Conservation (phyloP, 2,888 invertebrate genomes). For the Archips xylosteana region DNA sequence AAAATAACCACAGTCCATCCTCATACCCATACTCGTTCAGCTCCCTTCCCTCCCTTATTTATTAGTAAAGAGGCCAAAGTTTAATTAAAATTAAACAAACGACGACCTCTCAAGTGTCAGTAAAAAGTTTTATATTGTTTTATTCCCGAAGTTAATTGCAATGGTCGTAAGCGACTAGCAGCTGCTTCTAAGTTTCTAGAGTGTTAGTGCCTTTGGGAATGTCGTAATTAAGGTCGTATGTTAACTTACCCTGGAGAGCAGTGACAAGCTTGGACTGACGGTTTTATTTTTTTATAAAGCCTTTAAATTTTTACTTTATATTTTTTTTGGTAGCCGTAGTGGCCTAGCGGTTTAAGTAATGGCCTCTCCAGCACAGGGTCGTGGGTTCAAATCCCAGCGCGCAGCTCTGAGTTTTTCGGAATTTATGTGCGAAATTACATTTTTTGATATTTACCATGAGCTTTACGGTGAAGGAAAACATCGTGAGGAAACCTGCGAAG, state of each 20-base stretch:
- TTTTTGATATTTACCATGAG: too few species aligned
- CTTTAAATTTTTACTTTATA: too few species aligned
- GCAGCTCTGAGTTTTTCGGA: too few species aligned
- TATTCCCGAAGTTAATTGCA: constrained; percentile 25
- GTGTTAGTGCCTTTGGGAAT: not conserved
- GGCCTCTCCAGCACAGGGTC: too few species aligned
- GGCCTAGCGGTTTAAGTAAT: too few species aligned
- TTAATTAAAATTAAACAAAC: constrained; percentile 40
- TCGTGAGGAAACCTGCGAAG: too few species aligned
- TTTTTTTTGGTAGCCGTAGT: too few species aligned
- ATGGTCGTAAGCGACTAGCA: constrained; percentile 21
- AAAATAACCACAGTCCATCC: not conserved
- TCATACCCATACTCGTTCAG: not conserved
- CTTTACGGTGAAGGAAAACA: too few species aligned
- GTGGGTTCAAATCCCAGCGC: too few species aligned
- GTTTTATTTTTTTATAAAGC: too few species aligned
- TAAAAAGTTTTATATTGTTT: constrained; percentile 40
- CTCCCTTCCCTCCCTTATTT: constrained; percentile 23
- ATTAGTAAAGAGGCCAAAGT: constrained; percentile 27
- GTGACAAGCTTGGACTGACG: too few species aligned
- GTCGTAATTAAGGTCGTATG: not conserved
- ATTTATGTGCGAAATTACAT: too few species aligned
- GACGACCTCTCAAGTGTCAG: constrained; percentile 28
- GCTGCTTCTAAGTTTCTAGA: constrained; percentile 12
- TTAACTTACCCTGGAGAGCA: not conserved